Base-by-base conservation (phyloP, 1,140 invertebrate genomes). In the Drosophila paulistorum region DNA sequence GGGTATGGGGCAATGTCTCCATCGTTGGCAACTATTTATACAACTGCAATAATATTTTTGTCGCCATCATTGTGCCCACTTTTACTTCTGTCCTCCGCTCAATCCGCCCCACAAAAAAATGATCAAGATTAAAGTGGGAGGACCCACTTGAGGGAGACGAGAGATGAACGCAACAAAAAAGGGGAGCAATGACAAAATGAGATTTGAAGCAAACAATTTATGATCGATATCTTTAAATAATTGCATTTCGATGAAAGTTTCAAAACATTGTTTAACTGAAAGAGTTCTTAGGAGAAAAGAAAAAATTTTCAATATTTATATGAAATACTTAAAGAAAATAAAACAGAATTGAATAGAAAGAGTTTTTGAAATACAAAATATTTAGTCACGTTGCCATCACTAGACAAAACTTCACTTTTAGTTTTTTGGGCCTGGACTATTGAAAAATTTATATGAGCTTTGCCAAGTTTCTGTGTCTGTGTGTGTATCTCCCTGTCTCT, bases 21-120 rank as follows among this genome's bases (percentile, higher is more conserved):
- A 77, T 39, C 61, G 73, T 70, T 58, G 81, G 61, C 81, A 78
- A 59, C 67, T 87, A 87, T 86, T 80, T 83, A 89, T 73, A 83
- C 83, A 87, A 87, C 84, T 87, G 83, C 84, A 87, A 87, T 87
- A 87, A 83, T 87, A 87, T 87, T 86, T 82, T 81, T 72, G 79
- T 82, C 83, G 79, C 79, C 78, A 59, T 66, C 59, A 17, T 70
- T 64, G 63, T 20, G 33, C 48, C 37, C 23, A 45, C 48, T 71
- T 77, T 77, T 59, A 59, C 57, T 59, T 20, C 33, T 59, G 17
- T 7, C 33, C 33, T 35, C 35, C 35, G 1, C 35, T 11, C 35
- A 3, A 35, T 2, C 9, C 17, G 7, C 17, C 5, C 17, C 14
- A 51, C 17, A 48, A 20, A 70, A 70, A 14, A 58, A 26, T 33